A percentile compares a stretch with the other conserved stretches of the same genome.
phyloP scores from a whole-genome alignment of 2,888 invertebrate species.

The Fragum whitleyi region DNA sequence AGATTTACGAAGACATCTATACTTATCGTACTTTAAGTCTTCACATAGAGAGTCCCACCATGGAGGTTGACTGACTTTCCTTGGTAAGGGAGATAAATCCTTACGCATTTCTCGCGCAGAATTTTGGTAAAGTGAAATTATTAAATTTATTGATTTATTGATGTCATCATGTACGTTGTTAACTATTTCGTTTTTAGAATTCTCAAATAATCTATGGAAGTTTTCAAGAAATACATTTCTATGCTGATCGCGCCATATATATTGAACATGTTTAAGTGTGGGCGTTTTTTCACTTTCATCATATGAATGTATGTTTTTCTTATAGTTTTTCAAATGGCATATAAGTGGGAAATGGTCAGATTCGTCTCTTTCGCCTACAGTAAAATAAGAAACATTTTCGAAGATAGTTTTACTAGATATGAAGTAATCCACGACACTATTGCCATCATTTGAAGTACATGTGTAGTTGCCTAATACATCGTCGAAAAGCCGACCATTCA shows the following conservation, averaged over 20 bases:
- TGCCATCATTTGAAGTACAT: not conserved
- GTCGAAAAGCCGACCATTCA: slow-evolving; percentile 9
- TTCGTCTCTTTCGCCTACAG: slow-evolving; percentile 19
- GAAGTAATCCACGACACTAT: slow-evolving; percentile 13
- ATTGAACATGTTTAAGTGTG: not conserved
- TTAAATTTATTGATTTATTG: not conserved
- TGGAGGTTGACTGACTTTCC: not conserved
- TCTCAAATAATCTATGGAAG: not conserved
- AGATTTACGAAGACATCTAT: not conserved
- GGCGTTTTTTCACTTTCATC: too few relatives aligned
- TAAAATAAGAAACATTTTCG: slow-evolving; percentile 1
- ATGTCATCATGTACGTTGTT: not conserved
- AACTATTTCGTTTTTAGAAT: not conserved
- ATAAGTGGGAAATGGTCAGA: slow-evolving; percentile 24
- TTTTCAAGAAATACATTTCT: too few relatives aligned
- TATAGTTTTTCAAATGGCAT: not conserved
- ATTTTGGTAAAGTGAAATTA: not conserved
- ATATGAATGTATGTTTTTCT: not conserved
- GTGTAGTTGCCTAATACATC: not conserved
- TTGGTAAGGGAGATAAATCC: not conserved
- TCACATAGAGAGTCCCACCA: not conserved
- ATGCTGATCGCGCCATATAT: not conserved
- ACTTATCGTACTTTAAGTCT: not conserved
- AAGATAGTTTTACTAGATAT: not conserved
- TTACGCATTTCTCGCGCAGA: not conserved